These are phyloP conservation scores for Schizothorax lantsangensis DNA, from an alignment of 2,797 vertebrate species.

Conservation along the genomic window DNA sequence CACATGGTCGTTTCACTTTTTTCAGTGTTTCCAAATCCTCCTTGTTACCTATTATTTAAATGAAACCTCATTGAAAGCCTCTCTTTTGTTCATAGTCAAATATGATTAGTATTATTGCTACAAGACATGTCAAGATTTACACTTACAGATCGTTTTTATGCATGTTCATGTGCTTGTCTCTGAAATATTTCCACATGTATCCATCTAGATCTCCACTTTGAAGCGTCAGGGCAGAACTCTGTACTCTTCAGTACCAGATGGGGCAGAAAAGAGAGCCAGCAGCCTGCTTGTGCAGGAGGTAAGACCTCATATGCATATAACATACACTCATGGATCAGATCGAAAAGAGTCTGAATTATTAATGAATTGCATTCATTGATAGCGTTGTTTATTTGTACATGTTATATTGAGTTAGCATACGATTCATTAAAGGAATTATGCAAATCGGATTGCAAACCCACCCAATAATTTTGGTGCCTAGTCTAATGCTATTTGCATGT, in stretches of 20 bases:
- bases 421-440: neutral
- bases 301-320: constrained; percentile 61
- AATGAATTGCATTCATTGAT: neutral
- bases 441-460: neutral
- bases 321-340: neutral
- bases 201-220: constrained; percentile 85
- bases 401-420: neutral
- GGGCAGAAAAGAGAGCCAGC: constrained; percentile 89
- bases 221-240: constrained; percentile 88
- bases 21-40: neutral
- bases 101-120: neutral
- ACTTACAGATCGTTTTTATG: neutral
- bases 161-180: neutral
- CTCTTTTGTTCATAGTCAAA: neutral
- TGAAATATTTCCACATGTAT: constrained; percentile 14
- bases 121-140: neutral
- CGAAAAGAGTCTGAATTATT: neutral
- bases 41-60: neutral
- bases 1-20: neutral
- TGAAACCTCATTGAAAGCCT: neutral
- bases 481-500: neutral
- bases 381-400: neutral
- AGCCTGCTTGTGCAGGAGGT: constrained; percentile 97
- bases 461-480: neutral
- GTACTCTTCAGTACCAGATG: constrained; percentile 89